Base-by-base conservation (phyloP, 2,113 vertebrate genomes). In the Camelus dromedarius region DNA sequence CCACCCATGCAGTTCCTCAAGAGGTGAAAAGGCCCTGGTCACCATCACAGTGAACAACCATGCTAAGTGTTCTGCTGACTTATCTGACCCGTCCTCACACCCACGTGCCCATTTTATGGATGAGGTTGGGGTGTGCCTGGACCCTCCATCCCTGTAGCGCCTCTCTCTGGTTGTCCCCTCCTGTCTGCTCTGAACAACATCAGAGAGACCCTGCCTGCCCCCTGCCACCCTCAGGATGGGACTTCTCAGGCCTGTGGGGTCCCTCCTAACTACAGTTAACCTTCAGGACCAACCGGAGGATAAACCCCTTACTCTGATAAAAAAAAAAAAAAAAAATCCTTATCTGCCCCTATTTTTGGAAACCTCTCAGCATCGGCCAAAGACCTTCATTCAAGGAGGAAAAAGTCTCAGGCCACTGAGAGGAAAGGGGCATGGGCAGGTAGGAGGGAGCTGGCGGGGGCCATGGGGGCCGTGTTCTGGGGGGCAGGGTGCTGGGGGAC, bases 41-140 rank as follows among this genome's bases (percentile, higher is more conserved):
- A n/a, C 35, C 13, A 18, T n/a, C 52, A 46, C 28, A 11, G 56
- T 8, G 16, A 28, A 42, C 35, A 16, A 15, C n/a, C 5, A 38
- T 9, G 15, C 54, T 7, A 58, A 38, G 56, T 26, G 35, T 60
- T 3, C 30, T 75, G 30, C 20, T 15, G 30, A 48, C 18, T 60
- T 7, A 16, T 6, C 0, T 0, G 54, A 46, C 8, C 5, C 15
- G 38, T 26, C 20, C 19, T 48, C 70, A 48, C 0, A 6, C 8
- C 38, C 15, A 14, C 2, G 20, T 18, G 69, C 38, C 38, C 38
- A 35, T 7, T 60, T 32, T 28, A 3, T 24, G 0, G 69, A 13
- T 18, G 54, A n/a, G 30, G 28, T 30, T 0, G 0, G 38, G 35
- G 8, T 22, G 12, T 56, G 67, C 26, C 52, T 22, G 52, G 84